Percentiles rank a stretch among this genome's conserved stretches.
Conservation (phyloP, 2,113 vertebrate genomes). For the Apteryx owenii region DNA sequence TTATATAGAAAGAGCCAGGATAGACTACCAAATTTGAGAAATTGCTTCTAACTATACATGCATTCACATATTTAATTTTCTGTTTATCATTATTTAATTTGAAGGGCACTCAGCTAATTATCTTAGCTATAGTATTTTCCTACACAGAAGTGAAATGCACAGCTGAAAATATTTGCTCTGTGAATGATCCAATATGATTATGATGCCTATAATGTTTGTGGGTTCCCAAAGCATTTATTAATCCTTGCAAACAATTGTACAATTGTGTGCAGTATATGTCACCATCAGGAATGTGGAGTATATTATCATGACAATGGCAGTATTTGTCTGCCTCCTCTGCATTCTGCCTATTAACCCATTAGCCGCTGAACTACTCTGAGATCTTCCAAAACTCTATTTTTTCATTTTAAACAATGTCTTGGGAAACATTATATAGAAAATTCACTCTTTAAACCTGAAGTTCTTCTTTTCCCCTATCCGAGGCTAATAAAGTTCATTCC, state of each 20-base stretch:
- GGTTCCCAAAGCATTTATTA: neutral
- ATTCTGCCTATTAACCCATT: neutral
- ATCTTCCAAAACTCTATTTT: neutral
- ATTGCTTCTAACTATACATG: neutral
- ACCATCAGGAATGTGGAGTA: neutral
- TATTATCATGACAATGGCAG: neutral
- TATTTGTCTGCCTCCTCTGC: neutral
- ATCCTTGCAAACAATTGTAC: neutral
- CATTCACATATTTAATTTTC: neutral
- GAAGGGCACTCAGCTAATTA: neutral
- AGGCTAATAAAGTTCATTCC: neutral
- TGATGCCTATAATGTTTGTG: neutral
- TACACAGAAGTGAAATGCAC: neutral
- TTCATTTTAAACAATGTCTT: neutral
- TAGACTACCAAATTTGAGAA: neutral
- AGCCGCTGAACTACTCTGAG: neutral
- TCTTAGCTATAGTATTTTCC: neutral
- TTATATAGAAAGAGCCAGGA: neutral
- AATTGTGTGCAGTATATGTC: neutral
- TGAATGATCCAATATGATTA: neutral
- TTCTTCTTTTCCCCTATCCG: neutral
- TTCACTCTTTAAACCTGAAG: accelerated
- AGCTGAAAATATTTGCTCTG: neutral
- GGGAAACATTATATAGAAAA: neutral
- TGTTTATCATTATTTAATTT: neutral